phyloP scores from a whole-genome alignment of 2,888 invertebrate species.

The Geophilus truncorum region DNA sequence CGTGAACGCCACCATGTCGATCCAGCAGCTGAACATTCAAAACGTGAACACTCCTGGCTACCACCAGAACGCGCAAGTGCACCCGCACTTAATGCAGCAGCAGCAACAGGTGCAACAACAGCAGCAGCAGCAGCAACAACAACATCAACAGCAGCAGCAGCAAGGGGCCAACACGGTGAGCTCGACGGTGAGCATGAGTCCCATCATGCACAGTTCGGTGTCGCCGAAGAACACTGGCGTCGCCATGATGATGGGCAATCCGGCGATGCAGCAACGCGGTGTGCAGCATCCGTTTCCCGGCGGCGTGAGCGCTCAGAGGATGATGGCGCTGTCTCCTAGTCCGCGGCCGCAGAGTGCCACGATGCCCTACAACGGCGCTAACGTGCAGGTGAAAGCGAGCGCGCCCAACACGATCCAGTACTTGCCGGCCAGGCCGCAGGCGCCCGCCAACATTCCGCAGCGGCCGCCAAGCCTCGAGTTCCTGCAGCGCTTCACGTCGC shows the following conservation, averaged over 20 bases:
- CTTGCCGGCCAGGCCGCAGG: constrained; percentile 89
- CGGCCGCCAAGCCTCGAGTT: constrained; percentile 86
- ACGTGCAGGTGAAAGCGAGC: constrained; percentile 85
- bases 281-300: constrained; percentile 32
- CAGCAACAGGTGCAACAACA: constrained; percentile 34
- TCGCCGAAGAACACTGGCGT: constrained; percentile 36
- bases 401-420: constrained; percentile 98
- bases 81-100: constrained; percentile 37
- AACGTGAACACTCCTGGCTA: constrained; percentile 44
- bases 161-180: constrained; percentile 39
- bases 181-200: constrained; percentile 40
- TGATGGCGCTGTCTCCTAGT: constrained; percentile 34
- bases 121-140: constrained; percentile 35
- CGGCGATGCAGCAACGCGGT: constrained; percentile 36
- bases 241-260: constrained; percentile 34
- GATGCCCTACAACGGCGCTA: constrained; percentile 63
- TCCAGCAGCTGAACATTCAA: constrained; percentile 54
- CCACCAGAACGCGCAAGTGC: constrained; percentile 42
- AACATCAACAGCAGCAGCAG: constrained; percentile 35
- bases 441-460: constrained; percentile 58
- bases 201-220: constrained; percentile 40
- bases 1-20: constrained; percentile 53
- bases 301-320: constrained; percentile 46
- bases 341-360: constrained; percentile 43
- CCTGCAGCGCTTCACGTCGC: constrained; percentile 79